Conservation (phyloP, 1,140 invertebrate genomes). For the Plodia interpunctella region DNA sequence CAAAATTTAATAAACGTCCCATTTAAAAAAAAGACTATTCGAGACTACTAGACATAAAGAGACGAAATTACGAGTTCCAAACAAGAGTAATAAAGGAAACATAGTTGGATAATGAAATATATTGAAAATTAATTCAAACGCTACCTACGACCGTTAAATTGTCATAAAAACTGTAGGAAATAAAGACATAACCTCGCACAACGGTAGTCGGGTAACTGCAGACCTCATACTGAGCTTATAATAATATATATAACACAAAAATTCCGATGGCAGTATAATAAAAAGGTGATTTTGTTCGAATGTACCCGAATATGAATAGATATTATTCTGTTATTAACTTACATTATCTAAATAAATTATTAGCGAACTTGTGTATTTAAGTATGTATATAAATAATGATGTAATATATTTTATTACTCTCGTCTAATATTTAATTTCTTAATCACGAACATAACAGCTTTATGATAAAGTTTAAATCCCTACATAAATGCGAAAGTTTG, state of each 20-base stretch:
- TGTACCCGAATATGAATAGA: background rate
- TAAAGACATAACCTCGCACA: conserved; percentile 16
- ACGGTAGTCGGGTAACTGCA: conserved; percentile 16
- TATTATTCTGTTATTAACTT: background rate
- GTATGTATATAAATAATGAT: background rate
- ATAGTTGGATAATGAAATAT: conserved; percentile 2
- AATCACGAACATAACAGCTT: background rate
- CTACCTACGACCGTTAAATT: conserved; percentile 15
- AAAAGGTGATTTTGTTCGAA: conserved; percentile 14
- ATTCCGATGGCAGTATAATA: conserved; percentile 14
- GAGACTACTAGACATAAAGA: conserved; percentile 7
- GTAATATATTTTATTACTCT: too few species aligned
- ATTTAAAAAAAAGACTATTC: too few species aligned
- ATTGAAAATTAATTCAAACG: conserved; percentile 22
- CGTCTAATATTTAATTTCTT: too few species aligned
- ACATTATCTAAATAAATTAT: background rate
- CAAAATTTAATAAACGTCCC: too few species aligned
- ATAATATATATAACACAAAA: conserved; percentile 16
- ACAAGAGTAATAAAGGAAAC: background rate
- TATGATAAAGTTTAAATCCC: too few species aligned
- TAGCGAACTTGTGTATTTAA: conserved; percentile 7
- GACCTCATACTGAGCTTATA: conserved; percentile 18
- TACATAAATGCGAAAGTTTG: too few species aligned
- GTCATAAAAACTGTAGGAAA: conserved; percentile 13
- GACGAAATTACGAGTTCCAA: conserved; percentile 1